phyloP scores from a whole-genome alignment of 2,113 vertebrate genomes.

The Vulpes lagopus region DNA sequence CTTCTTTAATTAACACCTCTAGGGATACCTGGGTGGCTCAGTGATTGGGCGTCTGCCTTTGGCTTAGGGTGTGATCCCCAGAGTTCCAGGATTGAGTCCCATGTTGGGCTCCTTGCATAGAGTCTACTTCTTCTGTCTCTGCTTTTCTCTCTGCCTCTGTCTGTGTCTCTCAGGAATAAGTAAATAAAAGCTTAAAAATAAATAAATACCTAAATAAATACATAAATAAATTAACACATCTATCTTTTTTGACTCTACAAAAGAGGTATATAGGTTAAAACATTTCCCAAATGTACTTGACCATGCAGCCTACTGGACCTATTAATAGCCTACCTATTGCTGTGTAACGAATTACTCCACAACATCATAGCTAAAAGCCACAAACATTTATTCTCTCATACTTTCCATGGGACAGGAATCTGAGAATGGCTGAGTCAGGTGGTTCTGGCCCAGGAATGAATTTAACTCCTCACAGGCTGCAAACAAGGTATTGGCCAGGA shows the following conservation, averaged over 20 bases:
- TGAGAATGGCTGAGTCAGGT: not conserved
- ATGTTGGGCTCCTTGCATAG: too few relatives aligned
- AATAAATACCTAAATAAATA: too few relatives aligned
- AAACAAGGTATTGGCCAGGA: not conserved
- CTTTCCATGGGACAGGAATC: not conserved
- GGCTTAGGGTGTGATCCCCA: too few relatives aligned
- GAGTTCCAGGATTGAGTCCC: too few relatives aligned
- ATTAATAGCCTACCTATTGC: not conserved
- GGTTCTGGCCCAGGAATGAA: too few relatives aligned
- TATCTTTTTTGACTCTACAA: not conserved
- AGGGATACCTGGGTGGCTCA: too few relatives aligned
- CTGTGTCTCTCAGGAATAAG: too few relatives aligned
- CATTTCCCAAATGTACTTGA: not conserved
- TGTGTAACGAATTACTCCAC: not conserved
- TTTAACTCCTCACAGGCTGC: not conserved
- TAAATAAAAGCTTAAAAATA: too few relatives aligned
- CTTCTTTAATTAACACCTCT: not conserved
- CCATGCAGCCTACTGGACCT: too few relatives aligned
- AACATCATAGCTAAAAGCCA: not conserved
- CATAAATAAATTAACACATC: not conserved
- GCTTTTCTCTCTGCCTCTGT: too few relatives aligned
- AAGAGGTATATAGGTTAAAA: not conserved
- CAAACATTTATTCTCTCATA: not conserved
- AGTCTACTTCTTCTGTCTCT: too few relatives aligned
- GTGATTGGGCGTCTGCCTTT: too few relatives aligned